Evolutionary conservation across 2,888 invertebrate species (phyloP).

Genomic region (Erynnis tages): DNA sequence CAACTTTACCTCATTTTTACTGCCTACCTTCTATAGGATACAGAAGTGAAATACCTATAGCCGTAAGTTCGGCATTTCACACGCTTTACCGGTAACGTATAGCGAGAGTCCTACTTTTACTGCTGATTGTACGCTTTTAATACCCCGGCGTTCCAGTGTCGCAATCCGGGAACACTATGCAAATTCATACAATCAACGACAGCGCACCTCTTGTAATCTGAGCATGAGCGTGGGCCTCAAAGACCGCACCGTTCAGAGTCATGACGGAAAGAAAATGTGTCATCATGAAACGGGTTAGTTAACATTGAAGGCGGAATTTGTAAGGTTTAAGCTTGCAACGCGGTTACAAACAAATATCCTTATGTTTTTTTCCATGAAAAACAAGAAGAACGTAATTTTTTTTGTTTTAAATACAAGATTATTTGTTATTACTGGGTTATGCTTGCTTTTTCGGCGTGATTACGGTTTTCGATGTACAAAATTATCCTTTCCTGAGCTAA

Average conservation of each 20-base stretch:
- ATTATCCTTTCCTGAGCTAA: too few species aligned
- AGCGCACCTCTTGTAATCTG: slow-evolving; percentile 24
- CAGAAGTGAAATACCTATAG: not conserved
- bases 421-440: too few species aligned
- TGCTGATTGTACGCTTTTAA: slow-evolving; percentile 25
- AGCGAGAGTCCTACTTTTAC: not conserved
- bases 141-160: not conserved
- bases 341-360: too few species aligned
- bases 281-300: slow-evolving; percentile 25
- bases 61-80: too few species aligned
- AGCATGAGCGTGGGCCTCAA: not conserved
- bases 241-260: not conserved
- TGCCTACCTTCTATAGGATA: not conserved
- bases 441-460: too few species aligned
- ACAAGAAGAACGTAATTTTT: too few species aligned
- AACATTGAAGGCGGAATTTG: slow-evolving; percentile 3
- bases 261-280: slow-evolving; percentile 2
- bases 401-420: too few species aligned
- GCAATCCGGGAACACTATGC: slow-evolving; percentile 27
- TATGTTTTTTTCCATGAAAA: too few species aligned
- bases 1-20: too few species aligned
- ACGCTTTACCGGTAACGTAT: not conserved
- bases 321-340: not conserved
- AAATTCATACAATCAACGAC: slow-evolving; percentile 35
- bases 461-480: too few species aligned